Evolutionary conservation across 2,888 invertebrate species (phyloP).

Genomic region (Argyresthia albistria): DNA sequence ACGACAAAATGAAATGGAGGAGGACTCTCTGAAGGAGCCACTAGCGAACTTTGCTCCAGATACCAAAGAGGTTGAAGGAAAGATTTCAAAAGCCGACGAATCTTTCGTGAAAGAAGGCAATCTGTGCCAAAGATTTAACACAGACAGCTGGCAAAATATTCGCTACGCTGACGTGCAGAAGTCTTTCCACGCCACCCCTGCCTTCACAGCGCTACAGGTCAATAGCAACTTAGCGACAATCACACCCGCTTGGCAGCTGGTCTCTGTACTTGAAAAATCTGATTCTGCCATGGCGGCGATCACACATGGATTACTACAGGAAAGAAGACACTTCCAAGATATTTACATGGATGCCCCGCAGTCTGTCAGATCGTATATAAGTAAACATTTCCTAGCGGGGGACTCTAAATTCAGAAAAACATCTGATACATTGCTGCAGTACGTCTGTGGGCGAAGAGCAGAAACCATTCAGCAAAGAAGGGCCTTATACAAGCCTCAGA

Average conservation of each 20-base stretch:
- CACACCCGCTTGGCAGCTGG: not conserved
- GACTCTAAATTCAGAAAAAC: not conserved
- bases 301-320: not conserved
- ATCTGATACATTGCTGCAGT: constrained; percentile 2
- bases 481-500: constrained; percentile 5
- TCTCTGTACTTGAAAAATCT: not conserved
- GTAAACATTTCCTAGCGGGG: not conserved
- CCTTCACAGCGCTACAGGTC: constrained; percentile 2
- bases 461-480: not conserved
- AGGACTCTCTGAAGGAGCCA: not conserved
- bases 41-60: constrained; percentile 1
- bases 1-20: not conserved
- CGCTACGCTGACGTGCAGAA: constrained; percentile 3
- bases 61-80: constrained; percentile 2
- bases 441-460: too few relatives aligned
- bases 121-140: not conserved
- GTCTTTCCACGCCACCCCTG: constrained; percentile 4
- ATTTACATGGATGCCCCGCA: not conserved
- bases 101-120: not conserved
- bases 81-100: not conserved
- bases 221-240: constrained; percentile 1
- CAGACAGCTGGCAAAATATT: constrained; percentile 2
- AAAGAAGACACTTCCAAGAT: not conserved
- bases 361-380: not conserved
- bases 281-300: not conserved